Conservation (phyloP, 2,113 vertebrate species). For the Prionailurus bengalensis region DNA sequence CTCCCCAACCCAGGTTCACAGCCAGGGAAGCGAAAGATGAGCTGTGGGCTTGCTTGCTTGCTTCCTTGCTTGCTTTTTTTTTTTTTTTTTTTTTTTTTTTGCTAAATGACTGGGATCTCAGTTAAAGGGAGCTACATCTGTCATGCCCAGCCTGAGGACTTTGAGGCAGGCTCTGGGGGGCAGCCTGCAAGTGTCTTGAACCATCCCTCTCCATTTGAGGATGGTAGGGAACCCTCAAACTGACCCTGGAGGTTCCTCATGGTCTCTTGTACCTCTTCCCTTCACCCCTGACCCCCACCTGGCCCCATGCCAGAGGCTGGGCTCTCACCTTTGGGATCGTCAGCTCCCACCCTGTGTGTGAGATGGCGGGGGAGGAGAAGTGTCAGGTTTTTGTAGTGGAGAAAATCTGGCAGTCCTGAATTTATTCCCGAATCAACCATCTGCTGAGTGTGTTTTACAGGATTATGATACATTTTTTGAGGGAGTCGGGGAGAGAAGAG, state of each 20-base stretch:
- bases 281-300: accelerated
- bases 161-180: neutral
- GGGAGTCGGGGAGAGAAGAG: neutral
- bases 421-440: constrained; percentile 67
- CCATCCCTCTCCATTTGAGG: neutral
- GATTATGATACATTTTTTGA: constrained; percentile 41
- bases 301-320: neutral
- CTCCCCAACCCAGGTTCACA: neutral
- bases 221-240: neutral
- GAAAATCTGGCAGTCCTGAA: constrained; percentile 63
- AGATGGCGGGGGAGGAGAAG: neutral
- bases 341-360: neutral
- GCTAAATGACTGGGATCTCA: constrained; percentile 22
- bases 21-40: constrained; percentile 50
- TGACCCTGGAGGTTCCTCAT: neutral
- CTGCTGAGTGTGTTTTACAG: constrained; percentile 62
- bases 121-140: constrained; percentile 59
- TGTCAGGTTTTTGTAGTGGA: constrained; percentile 58
- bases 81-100: constrained; percentile 50
- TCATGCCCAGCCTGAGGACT: constrained; percentile 2
- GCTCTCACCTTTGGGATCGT: neutral
- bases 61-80: too few species aligned
- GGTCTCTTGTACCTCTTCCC: neutral
- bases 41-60: neutral
- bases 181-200: neutral